phyloP scores from a whole-genome alignment of 2,113 vertebrate genomes.

The Laticauda laticaudata region DNA sequence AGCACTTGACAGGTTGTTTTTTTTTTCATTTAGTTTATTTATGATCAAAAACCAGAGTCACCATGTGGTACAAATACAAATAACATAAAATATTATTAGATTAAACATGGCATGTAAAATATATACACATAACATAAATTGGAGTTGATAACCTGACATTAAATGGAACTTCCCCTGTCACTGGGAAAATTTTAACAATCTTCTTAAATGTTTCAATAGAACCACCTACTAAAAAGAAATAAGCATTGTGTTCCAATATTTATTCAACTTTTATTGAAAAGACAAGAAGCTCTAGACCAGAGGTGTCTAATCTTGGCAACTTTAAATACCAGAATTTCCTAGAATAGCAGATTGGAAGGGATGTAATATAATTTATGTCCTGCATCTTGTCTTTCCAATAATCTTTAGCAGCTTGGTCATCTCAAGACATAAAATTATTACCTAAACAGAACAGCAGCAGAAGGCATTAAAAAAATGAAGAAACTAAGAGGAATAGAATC shows the following conservation, averaged over 20 bases:
- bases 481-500: not conserved
- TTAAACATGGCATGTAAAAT: not conserved
- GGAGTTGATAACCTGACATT: not conserved
- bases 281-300: not conserved
- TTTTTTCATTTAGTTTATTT: not conserved
- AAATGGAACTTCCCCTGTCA: not conserved
- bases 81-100: not conserved
- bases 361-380: not conserved
- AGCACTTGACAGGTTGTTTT: not conserved
- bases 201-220: not conserved
- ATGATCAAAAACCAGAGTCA: not conserved
- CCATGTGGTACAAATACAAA: not conserved
- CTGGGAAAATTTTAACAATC: not conserved
- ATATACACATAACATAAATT: not conserved
- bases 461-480: not conserved
- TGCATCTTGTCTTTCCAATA: not conserved
- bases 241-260: not conserved
- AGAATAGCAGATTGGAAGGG: too few relatives aligned
- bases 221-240: not conserved
- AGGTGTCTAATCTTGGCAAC: not conserved
- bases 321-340: not conserved
- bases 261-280: not conserved
- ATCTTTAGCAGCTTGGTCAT: not conserved
- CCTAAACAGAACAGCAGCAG: not conserved
- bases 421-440: not conserved